These are phyloP conservation scores for Nylanderia fulva DNA, from an alignment of 1,140 invertebrate species.

Conservation along the genomic window DNA sequence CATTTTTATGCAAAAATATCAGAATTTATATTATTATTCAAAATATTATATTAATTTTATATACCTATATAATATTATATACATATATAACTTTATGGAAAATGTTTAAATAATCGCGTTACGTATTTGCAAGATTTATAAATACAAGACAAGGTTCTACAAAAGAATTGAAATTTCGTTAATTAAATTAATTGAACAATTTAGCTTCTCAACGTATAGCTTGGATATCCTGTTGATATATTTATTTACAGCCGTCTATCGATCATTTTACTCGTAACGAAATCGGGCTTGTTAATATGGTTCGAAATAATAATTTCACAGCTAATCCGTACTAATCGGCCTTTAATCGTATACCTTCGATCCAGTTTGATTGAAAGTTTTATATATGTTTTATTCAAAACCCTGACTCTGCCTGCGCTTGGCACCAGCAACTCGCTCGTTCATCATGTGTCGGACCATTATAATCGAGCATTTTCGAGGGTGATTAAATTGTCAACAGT, in stretches of 20 bases:
- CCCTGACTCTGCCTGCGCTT: conserved; percentile 2
- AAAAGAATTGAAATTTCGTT: not conserved
- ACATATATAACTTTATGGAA: too few relatives aligned
- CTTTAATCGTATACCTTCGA: conserved; percentile 42
- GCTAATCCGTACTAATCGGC: conserved; percentile 50
- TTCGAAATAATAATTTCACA: not conserved
- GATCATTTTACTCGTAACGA: not conserved
- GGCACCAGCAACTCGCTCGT: conserved; percentile 41
- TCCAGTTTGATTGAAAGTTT: conserved; percentile 60
- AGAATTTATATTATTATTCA: too few relatives aligned
- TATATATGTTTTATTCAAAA: conserved; percentile 71
- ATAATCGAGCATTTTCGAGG: conserved; percentile 68
- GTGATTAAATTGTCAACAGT: conserved; percentile 73
- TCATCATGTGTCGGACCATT: conserved; percentile 66
- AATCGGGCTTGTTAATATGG: not conserved
- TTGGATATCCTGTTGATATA: not conserved
- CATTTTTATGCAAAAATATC: not conserved
- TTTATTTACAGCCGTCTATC: not conserved
- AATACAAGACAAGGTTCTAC: not conserved
- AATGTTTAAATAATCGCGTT: not conserved
- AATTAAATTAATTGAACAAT: not conserved
- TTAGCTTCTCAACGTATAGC: not conserved
- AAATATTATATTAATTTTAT: too few relatives aligned
- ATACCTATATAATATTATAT: too few relatives aligned
- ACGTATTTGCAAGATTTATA: not conserved